Conservation (phyloP, 2,888 invertebrate genomes). For the Diarsia rubi region DNA sequence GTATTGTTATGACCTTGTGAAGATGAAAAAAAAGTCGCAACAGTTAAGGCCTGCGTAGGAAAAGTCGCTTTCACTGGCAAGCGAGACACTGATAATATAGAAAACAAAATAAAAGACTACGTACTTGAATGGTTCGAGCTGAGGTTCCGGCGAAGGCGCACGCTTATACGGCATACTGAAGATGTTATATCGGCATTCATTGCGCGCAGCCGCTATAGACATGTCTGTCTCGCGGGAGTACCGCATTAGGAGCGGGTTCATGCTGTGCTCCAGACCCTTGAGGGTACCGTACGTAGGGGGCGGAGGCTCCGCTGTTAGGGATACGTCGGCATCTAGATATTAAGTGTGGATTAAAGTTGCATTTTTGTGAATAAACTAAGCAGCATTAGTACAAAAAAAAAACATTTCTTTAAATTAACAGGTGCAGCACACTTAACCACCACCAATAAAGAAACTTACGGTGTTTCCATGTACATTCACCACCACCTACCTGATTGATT, state of each 20-base stretch:
- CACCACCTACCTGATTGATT: neutral
- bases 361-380: neutral
- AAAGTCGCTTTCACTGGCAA: slow-evolving; percentile 35
- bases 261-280: slow-evolving; percentile 97
- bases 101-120: slow-evolving; percentile 45
- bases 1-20: slow-evolving; percentile 41
- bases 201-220: slow-evolving; percentile 95
- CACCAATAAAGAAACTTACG: neutral
- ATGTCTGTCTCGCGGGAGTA: slow-evolving; percentile 97
- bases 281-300: slow-evolving; percentile 95
- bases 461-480: neutral
- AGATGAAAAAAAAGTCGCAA: slow-evolving; percentile 27
- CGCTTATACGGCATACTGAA: slow-evolving; percentile 92
- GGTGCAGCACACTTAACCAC: neutral
- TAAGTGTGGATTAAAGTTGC: neutral
- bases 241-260: slow-evolving; percentile 97
- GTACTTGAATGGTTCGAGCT: slow-evolving; percentile 93
- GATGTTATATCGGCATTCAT: slow-evolving; percentile 95
- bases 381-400: neutral
- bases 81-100: slow-evolving; percentile 21
- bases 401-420: neutral
- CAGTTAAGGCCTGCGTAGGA: neutral
- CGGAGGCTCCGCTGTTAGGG: slow-evolving; percentile 91
- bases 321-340: slow-evolving; percentile 83
- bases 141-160: slow-evolving; percentile 86